Conservation (phyloP, 2,797 vertebrate species). For the Silurus lanzhouensis region DNA sequence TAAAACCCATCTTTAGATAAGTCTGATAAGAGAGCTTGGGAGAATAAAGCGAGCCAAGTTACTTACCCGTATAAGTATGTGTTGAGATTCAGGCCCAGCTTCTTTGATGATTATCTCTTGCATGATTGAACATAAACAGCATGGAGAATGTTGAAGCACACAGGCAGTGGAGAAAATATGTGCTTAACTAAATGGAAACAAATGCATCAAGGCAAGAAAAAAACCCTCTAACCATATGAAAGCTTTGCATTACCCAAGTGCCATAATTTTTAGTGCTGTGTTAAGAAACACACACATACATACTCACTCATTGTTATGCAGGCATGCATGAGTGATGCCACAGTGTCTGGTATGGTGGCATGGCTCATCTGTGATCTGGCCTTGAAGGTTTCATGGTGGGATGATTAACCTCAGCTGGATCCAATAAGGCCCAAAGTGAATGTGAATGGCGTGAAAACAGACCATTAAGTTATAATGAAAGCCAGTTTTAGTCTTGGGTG, state of each 20-base stretch:
- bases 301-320: conserved; percentile 29
- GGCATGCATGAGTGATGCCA: conserved; percentile 49
- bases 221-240: conserved; percentile 3
- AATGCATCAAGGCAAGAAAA: neutral
- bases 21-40: conserved; percentile 29
- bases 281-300: conserved; percentile 5
- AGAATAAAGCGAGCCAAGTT: conserved; percentile 13
- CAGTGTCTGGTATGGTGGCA: conserved; percentile 45
- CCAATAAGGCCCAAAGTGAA: conserved; percentile 47
- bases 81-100: neutral
- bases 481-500: conserved; percentile 32
- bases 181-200: conserved; percentile 26
- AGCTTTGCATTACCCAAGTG: neutral
- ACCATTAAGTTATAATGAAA: conserved; percentile 43
- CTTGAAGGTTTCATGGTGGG: conserved; percentile 40
- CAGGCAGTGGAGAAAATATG: neutral
- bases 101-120: conserved; percentile 30
- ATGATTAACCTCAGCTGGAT: conserved; percentile 49
- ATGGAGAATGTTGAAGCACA: conserved; percentile 21
- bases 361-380: conserved; percentile 48
- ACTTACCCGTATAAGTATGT: conserved; percentile 17
- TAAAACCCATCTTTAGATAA: conserved; percentile 46
- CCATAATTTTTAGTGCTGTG: conserved; percentile 16
- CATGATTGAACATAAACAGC: conserved; percentile 34
- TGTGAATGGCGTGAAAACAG: conserved; percentile 49